These are phyloP conservation scores for Leptopilina clavipes DNA, from an alignment of 1,140 invertebrate species.

Conservation along the genomic window DNA sequence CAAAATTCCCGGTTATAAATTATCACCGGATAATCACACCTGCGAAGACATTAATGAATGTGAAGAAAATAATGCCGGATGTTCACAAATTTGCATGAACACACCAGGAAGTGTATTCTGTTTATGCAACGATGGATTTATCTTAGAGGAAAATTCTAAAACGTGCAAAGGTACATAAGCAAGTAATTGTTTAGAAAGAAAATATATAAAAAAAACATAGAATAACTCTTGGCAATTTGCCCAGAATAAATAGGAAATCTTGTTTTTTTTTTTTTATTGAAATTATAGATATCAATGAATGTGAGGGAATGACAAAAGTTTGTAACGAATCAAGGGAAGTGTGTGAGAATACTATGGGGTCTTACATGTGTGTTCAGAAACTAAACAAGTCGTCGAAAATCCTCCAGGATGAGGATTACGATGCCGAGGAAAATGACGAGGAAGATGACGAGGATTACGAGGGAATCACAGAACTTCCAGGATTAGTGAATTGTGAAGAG, in stretches of 20 bases:
- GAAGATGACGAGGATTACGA: constrained; percentile 58
- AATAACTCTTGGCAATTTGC: no score
- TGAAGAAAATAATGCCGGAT: constrained; percentile 75
- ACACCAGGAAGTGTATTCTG: constrained; percentile 78
- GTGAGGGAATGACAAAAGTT: constrained; percentile 68
- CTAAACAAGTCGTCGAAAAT: constrained; percentile 62
- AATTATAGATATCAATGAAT: constrained; percentile 82
- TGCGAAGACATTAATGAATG: constrained; percentile 81
- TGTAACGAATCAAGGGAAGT: constrained; percentile 56
- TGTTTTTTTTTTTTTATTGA: not conserved
- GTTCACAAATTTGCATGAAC: constrained; percentile 78
- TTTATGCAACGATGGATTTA: constrained; percentile 77
- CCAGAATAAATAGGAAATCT: no score
- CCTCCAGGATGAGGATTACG: constrained; percentile 65
- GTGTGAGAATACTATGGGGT: constrained; percentile 79
- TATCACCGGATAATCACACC: constrained; percentile 76
- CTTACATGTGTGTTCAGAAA: constrained; percentile 74
- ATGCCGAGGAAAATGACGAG: constrained; percentile 60
- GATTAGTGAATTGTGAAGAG: constrained; percentile 71
- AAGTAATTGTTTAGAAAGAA: not conserved
- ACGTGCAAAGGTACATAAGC: constrained; percentile 71
- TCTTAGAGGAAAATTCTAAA: constrained; percentile 74
- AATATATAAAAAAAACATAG: no score
- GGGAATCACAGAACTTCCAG: constrained; percentile 64
- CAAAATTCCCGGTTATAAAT: constrained; percentile 76